Evolutionary conservation across 2,113 vertebrate genomes (phyloP), one percentile per base, ranked within the genome.

Genomic region (Guaruba guarouba): DNA sequence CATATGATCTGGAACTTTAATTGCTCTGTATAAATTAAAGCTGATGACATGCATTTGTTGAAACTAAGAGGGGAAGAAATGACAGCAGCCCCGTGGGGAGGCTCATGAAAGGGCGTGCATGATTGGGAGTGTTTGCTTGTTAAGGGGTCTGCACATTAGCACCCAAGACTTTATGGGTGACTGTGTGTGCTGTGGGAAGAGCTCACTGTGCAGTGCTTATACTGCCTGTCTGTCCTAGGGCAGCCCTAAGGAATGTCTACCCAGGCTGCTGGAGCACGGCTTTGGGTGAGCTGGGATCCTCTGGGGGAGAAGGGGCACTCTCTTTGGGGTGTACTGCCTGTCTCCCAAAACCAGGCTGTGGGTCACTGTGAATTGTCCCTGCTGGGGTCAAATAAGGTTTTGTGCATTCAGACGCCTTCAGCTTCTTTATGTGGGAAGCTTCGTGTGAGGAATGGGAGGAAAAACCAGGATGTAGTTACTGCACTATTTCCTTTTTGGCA

Each of bases 271-370:
- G 70, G 57, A 71, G 70, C 44, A 13, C 0, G 1, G 29, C n/a
- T 73, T 62, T 48, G n/a, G 46, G 13, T 43, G 41, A 66, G 37
- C 37, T 76, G 63, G 22, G 18, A 66, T 12, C 17, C 48, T 37
- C 61, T 1, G 0, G 24, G n/a, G 13, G 61, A 66, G 17, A 67
- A 66, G 39, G 22, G 29, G 17, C 29, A 41, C 0, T 0, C 44
- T 46, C n/a, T 61, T 55, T 0, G 1, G 17, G 23, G 16, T n/a
- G 19, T 49, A 37, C 57, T 76, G n/a, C 31, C 22, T 75, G 18
- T 39, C 35, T 68, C 29, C 52, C 59, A 22, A 35, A 82, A 41
- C 9, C 33, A 63, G 59, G 11, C 59, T 51, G 27, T 13, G 49
- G 33, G 41, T n/a, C 1, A 0, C 76, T 51, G 28, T 20, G 37